Conservation (phyloP, 1,140 invertebrate species). For the Pollicipes pollicipes region DNA sequence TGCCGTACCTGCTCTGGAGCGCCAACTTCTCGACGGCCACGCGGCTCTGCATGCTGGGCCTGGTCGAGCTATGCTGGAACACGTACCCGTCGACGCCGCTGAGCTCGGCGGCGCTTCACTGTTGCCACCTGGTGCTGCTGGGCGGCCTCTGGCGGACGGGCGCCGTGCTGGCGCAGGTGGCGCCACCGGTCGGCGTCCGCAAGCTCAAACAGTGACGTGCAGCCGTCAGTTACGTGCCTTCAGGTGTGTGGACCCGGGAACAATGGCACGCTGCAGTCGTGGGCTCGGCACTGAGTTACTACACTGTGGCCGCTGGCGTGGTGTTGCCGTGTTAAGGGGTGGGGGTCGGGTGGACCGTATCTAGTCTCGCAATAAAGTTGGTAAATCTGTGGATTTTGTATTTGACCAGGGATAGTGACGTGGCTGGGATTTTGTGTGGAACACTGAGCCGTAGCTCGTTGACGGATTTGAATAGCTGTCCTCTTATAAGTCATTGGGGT, state of each 20-base stretch:
- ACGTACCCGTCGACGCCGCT: constrained; percentile 82
- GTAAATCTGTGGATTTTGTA: too few relatives aligned
- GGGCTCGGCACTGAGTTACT: background rate
- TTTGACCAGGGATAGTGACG: too few relatives aligned
- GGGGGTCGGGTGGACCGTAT: too few relatives aligned
- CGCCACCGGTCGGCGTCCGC: constrained; percentile 9
- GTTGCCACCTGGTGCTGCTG: constrained; percentile 58
- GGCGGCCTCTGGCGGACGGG: constrained; percentile 31
- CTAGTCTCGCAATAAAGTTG: too few relatives aligned
- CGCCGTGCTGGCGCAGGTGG: background rate
- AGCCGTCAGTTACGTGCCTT: background rate
- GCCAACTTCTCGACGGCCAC: constrained; percentile 36
- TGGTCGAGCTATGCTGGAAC: constrained; percentile 93
- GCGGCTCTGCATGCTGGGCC: constrained; percentile 43
- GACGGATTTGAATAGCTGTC: too few relatives aligned
- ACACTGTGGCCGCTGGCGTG: background rate
- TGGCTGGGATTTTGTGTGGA: too few relatives aligned
- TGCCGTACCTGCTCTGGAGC: constrained; percentile 67
- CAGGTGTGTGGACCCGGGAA: background rate
- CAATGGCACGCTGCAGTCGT: background rate
- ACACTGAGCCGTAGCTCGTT: too few relatives aligned
- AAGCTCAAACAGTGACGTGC: constrained; percentile 9
- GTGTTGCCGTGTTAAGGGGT: too few relatives aligned
- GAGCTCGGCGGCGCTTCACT: constrained; percentile 59
- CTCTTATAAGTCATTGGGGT: too few relatives aligned